These are phyloP conservation scores for Heliornis fulica DNA, from an alignment of 2,113 vertebrate species.

Conservation along the genomic window DNA sequence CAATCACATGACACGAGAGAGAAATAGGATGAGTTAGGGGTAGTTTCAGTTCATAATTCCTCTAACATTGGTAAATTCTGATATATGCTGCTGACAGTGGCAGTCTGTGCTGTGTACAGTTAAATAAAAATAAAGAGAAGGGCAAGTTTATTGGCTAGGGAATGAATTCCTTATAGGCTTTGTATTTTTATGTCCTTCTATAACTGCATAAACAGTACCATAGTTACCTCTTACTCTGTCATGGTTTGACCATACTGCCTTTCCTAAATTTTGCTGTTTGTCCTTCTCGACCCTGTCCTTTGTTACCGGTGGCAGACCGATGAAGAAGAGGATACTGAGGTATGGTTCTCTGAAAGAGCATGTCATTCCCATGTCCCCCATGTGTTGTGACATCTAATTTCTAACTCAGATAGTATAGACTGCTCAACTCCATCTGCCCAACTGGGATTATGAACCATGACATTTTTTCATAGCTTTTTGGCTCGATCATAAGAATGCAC, in stretches of 20 bases:
- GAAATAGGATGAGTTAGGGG: not conserved
- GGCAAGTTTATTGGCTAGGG: not conserved
- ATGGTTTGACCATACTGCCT: not conserved
- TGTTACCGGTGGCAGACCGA: constrained; percentile 83
- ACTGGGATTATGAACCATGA: not conserved
- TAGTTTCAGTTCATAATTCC: not conserved
- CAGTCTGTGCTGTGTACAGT: not conserved
- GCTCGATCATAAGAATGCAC: not conserved
- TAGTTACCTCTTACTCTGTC: constrained; percentile 5
- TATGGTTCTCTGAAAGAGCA: constrained; percentile 68
- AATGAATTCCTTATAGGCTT: not conserved
- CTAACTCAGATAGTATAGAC: constrained; percentile 11
- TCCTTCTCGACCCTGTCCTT: constrained; percentile 65
- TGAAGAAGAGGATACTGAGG: constrained; percentile 89
- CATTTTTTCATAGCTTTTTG: constrained; percentile 16
- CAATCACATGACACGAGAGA: not conserved
- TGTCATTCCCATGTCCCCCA: not conserved
- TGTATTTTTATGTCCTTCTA: not conserved
- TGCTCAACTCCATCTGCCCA: not conserved
- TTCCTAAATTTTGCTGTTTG: constrained; percentile 71
- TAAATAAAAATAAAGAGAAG: not conserved
- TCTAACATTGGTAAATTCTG: not conserved
- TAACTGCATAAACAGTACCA: not conserved
- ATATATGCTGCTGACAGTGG: not conserved
- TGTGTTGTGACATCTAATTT: constrained; percentile 48